phyloP scores from a whole-genome alignment of 1,140 invertebrate species.

The Odontomachus brunneus region DNA sequence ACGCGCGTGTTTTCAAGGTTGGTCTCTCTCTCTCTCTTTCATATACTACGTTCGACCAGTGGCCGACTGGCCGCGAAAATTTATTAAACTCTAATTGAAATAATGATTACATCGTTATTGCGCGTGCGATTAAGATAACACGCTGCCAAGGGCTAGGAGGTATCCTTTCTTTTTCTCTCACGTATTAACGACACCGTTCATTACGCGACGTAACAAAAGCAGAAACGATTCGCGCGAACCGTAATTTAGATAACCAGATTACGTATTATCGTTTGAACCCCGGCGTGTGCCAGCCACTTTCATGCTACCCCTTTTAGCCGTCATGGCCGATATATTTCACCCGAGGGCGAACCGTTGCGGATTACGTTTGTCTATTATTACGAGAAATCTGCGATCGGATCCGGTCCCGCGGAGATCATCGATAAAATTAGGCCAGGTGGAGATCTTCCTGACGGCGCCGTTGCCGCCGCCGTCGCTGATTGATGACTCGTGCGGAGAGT shows the following conservation, averaged over 20 bases:
- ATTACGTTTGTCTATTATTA: conserved; percentile 73
- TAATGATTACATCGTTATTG: too few relatives aligned
- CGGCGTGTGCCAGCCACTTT: background rate
- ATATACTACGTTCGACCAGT: too few relatives aligned
- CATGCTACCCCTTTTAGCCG: background rate
- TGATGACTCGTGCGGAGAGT: conserved; percentile 66
- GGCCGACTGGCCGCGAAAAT: background rate
- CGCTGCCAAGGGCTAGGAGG: too few relatives aligned
- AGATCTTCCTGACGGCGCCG: background rate
- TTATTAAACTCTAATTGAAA: conserved; percentile 10
- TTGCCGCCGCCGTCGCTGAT: conserved; percentile 62
- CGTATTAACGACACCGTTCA: too few relatives aligned
- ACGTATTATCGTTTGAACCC: background rate
- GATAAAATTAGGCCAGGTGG: conserved; percentile 75
- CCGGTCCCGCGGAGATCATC: conserved; percentile 59
- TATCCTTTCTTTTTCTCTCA: too few relatives aligned
- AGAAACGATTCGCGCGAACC: background rate
- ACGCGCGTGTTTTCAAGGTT: conserved; percentile 24
- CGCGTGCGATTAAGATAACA: too few relatives aligned
- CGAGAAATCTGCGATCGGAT: conserved; percentile 68
- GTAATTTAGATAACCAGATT: conserved; percentile 6
- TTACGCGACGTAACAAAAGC: background rate
- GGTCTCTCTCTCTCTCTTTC: background rate
- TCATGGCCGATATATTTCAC: conserved; percentile 13
- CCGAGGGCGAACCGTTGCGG: conserved; percentile 20